phyloP scores from a whole-genome alignment of 2,888 invertebrate genomes.

The Laothoe populi region DNA sequence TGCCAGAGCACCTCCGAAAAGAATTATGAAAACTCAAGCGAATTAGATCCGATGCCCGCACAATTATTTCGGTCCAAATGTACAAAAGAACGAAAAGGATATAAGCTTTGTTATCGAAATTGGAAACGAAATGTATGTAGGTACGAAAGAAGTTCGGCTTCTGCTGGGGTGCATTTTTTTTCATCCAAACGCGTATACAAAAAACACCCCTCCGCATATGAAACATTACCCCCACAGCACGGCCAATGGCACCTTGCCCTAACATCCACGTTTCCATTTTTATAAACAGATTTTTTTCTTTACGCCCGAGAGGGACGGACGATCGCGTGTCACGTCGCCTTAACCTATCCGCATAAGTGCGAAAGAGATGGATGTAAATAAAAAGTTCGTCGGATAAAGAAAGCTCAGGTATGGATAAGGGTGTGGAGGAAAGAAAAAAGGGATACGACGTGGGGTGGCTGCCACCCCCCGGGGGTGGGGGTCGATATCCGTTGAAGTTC shows the following conservation, averaged over 20 bases:
- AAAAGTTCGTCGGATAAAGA: constrained; percentile 83
- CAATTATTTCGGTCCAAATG: constrained; percentile 69
- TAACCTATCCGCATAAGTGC: constrained; percentile 36
- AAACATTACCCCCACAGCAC: constrained; percentile 78
- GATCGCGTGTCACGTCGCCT: constrained; percentile 45
- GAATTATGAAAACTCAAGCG: constrained; percentile 62
- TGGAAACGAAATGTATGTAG: constrained; percentile 77
- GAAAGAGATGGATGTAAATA: constrained; percentile 71
- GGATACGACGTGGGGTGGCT: constrained; percentile 77
- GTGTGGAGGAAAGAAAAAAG: constrained; percentile 83
- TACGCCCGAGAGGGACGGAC: constrained; percentile 58
- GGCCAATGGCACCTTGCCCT: constrained; percentile 72
- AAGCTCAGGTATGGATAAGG: constrained; percentile 84
- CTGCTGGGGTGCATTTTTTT: constrained; percentile 76
- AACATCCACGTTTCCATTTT: constrained; percentile 75
- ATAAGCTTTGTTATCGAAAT: constrained; percentile 83
- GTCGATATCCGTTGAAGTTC: constrained; percentile 60
- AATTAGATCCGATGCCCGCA: constrained; percentile 64
- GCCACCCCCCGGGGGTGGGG: constrained; percentile 65
- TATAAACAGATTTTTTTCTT: constrained; percentile 83
- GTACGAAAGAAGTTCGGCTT: constrained; percentile 71
- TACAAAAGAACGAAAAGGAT: constrained; percentile 67
- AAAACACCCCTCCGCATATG: constrained; percentile 78
- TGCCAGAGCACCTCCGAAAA: constrained; percentile 49
- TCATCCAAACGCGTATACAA: constrained; percentile 69